These are phyloP conservation scores for Pristionchus fissidentatus DNA, from an alignment of 2,888 invertebrate genomes.

Conservation along the genomic window DNA sequence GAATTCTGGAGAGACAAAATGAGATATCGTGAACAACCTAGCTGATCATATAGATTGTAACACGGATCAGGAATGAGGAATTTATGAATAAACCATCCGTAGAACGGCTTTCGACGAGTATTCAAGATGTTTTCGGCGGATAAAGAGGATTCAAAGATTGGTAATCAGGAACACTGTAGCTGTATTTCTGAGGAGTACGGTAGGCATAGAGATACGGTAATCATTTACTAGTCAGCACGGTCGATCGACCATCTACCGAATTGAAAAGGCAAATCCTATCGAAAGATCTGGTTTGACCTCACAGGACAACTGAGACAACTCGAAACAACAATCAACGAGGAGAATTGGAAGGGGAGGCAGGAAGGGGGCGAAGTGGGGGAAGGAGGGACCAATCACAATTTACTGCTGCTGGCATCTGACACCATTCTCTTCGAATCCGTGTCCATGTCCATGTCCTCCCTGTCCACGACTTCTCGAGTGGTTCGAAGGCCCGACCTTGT, in stretches of 20 bases:
- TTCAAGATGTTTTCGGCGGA: not conserved
- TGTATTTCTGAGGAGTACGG: not conserved
- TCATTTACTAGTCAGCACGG: slow-evolving; percentile 19
- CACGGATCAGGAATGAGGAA: slow-evolving; percentile 33
- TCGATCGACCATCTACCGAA: slow-evolving; percentile 34
- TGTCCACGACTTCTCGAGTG: not conserved
- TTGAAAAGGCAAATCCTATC: not conserved
- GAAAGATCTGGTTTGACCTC: slow-evolving; percentile 15
- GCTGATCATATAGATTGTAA: not conserved
- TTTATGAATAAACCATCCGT: slow-evolving; percentile 17
- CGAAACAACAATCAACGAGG: not conserved
- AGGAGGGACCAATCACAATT: not conserved
- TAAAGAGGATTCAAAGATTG: too few species aligned
- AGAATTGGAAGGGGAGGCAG: not conserved
- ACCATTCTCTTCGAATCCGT: slow-evolving; percentile 50
- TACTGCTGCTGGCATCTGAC: slow-evolving; percentile 64
- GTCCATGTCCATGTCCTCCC: slow-evolving; percentile 51
- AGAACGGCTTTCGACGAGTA: slow-evolving; percentile 17
- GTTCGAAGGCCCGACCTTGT: slow-evolving; percentile 11
- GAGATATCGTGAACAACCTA: not conserved
- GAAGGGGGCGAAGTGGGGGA: not conserved
- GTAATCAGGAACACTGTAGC: slow-evolving; percentile 5
- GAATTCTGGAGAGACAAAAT: not conserved
- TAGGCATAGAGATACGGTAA: not conserved
- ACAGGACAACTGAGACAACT: not conserved